Percentiles rank a stretch among this genome's conserved stretches.
Conservation (phyloP, 2,888 invertebrate genomes). For the Branchellion lobata region DNA sequence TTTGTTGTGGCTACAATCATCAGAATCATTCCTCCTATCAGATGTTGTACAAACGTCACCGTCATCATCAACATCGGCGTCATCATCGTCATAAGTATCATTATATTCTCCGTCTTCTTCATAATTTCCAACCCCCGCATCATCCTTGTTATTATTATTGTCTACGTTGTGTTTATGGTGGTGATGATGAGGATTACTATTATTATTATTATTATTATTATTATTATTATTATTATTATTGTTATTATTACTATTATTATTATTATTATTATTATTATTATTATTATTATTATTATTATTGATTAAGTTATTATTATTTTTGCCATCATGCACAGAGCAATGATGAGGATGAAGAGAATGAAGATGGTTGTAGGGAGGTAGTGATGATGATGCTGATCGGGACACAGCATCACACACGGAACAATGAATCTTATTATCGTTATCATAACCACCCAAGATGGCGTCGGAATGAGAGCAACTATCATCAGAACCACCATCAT, state of each 20-base stretch:
- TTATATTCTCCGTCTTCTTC: neutral
- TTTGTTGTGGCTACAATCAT: no score
- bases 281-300: neutral
- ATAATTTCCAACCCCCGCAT: neutral
- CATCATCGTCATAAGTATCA: no score
- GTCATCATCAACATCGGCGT: neutral
- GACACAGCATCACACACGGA: neutral
- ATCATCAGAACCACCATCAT: slow-evolving; percentile 6
- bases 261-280: neutral
- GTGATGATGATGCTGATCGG: no score
- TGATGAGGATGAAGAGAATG: no score
- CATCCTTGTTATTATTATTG: neutral
- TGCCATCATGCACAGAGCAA: no score
- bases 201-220: neutral
- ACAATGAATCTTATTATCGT: neutral
- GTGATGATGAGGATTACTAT: neutral
- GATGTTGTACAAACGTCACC: neutral
- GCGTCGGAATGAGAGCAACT: neutral
- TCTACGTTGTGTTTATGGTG: neutral
- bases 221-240: neutral
- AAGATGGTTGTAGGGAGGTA: no score
- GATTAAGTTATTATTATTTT: no score
- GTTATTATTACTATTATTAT: neutral
- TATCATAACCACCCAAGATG: neutral
- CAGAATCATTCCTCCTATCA: no score